These are phyloP conservation scores for Odontamblyopus lacepedii DNA, from an alignment of 2,797 vertebrate genomes.

Conservation along the genomic window DNA sequence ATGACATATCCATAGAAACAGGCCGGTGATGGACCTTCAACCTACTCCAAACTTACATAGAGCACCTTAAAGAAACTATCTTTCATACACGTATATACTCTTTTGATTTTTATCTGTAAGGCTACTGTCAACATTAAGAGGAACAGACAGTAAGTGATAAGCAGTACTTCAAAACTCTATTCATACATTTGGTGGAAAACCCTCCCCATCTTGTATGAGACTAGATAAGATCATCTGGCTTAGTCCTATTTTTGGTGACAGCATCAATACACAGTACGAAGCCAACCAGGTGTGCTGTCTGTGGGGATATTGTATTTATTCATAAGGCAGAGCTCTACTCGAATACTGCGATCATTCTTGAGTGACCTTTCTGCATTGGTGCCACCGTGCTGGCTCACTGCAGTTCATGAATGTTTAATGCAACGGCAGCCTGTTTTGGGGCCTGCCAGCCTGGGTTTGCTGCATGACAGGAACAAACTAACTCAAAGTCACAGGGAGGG, in stretches of 20 bases:
- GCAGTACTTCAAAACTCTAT: background rate
- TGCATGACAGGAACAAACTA: constrained; percentile 61
- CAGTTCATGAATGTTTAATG: constrained; percentile 78
- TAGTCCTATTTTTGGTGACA: constrained; percentile 25
- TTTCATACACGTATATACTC: too few relatives aligned
- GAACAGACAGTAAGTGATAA: background rate
- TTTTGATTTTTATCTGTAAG: background rate
- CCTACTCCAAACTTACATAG: too few relatives aligned
- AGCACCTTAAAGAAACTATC: too few relatives aligned
- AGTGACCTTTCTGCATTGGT: constrained; percentile 74
- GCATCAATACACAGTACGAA: constrained; percentile 23
- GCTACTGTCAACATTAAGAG: background rate
- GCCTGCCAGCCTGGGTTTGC: constrained; percentile 58
- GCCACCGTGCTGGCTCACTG: constrained; percentile 49
- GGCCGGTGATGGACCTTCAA: too few relatives aligned
- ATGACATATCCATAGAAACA: too few relatives aligned
- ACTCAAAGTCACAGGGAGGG: constrained; percentile 59
- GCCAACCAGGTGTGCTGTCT: constrained; percentile 39
- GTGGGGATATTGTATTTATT: constrained; percentile 48
- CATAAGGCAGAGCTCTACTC: constrained; percentile 48
- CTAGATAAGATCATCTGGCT: constrained; percentile 28
- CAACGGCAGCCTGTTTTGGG: constrained; percentile 61
- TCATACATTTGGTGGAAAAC: background rate
- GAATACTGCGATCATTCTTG: constrained; percentile 59
- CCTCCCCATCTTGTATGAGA: constrained; percentile 3